Conservation (phyloP, 2,888 invertebrate species). For the Sarcophaga variegata region DNA sequence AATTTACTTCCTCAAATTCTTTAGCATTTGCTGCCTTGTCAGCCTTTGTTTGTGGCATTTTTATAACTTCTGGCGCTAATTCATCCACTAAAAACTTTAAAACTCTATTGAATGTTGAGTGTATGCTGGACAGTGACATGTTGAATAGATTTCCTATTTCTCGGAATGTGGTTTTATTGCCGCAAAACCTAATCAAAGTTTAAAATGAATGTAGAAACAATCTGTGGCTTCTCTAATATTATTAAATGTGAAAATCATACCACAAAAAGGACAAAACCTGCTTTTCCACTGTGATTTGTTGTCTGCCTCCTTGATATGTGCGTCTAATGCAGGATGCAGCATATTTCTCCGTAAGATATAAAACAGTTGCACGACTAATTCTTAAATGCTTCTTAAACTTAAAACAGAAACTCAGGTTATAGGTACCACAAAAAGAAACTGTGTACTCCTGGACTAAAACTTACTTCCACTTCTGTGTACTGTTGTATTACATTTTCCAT, state of each 20-base stretch:
- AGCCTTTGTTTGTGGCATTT: conserved; percentile 37
- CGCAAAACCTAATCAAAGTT: conserved; percentile 37
- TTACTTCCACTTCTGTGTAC: neutral
- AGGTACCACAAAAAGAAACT: neutral
- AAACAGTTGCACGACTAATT: conserved; percentile 14
- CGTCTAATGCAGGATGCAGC: conserved; percentile 9
- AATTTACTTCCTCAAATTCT: conserved; percentile 40
- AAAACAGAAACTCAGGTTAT: neutral
- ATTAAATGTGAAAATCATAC: neutral
- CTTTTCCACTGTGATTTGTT: conserved; percentile 15
- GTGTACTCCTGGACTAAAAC: neutral
- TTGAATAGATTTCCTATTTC: conserved; percentile 31
- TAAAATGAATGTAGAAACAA: neutral
- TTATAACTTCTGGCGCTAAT: conserved; percentile 37
- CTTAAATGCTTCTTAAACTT: conserved; percentile 33
- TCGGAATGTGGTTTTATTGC: conserved; percentile 27
- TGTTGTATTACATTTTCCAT: neutral
- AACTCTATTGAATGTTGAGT: conserved; percentile 28
- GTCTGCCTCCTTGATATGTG: neutral
- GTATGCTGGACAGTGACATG: neutral
- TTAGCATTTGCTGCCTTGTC: conserved; percentile 42
- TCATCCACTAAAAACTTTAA: conserved; percentile 39
- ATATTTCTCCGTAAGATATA: conserved; percentile 33
- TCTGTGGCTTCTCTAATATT: neutral
- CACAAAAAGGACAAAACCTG: conserved; percentile 39